Conservation (phyloP, 30 jellyfish, hydroid and myxozoan genomes). For the Cassiopea andromeda region DNA sequence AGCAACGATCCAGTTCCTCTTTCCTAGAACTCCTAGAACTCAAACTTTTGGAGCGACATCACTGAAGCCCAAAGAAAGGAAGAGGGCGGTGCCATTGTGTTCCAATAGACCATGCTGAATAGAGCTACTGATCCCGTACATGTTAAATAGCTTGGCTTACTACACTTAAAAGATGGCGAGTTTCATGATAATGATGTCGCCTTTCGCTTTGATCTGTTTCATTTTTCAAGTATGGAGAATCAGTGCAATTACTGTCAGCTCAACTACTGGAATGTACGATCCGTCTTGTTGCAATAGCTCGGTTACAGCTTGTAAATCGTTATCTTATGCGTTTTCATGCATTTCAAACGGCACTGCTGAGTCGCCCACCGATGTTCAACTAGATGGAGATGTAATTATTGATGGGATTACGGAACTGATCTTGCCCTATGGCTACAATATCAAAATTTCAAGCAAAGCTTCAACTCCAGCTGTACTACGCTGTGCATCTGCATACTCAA, state of each 20-base stretch:
- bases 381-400: constrained; percentile 15
- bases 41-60: too few relatives aligned
- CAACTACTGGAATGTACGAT: constrained; percentile 1
- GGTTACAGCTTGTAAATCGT: background rate
- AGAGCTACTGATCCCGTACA: too few relatives aligned
- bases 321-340: constrained; percentile 20
- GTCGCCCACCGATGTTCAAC: background rate
- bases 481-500: constrained; percentile 1
- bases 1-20: background rate
- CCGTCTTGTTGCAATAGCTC: constrained; percentile 6
- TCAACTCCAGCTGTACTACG: background rate
- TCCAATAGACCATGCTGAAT: too few relatives aligned
- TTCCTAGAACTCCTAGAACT: background rate
- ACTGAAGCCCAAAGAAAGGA: too few relatives aligned
- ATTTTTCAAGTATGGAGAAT: background rate
- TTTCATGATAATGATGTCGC: background rate
- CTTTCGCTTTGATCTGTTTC: background rate
- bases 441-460: background rate
- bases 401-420: background rate
- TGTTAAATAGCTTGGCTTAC: too few relatives aligned
- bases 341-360: constrained; percentile 7
- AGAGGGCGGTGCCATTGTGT: too few relatives aligned
- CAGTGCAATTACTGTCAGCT: background rate
- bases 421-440: constrained; percentile 10
- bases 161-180: background rate